Evolutionary conservation across 1,140 invertebrate genomes (phyloP), one percentile per base, ranked within the genome.

Genomic region (Drosophila lowei): DNA sequence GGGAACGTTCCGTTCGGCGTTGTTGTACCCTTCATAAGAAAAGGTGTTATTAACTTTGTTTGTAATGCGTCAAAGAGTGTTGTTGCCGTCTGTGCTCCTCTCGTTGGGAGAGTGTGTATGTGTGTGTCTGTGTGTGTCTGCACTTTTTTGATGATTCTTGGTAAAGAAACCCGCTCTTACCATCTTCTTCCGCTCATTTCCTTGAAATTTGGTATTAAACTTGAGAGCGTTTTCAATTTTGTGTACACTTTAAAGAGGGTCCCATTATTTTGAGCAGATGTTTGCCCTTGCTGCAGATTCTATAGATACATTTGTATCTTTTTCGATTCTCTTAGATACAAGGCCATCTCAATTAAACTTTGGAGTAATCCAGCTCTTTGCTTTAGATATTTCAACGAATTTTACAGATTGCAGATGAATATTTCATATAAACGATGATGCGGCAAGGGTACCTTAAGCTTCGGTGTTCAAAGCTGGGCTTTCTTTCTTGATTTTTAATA

Each of bases 161-260:
- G 83, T 86, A 86, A 84, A 77, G 34, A 38, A 86, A 73, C 68
- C 44, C 74, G 77, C 79, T 85, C 76, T 67, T 80, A 88, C 83
- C 81, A 86, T 79, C 83, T 81, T 85, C 81, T 86, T 86, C 81
- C 81, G 81, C 58, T 88, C 77, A 88, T 86, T 86, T 86, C 81
- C 81, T 88, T 88, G 81, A 86, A 81, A 75, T 88, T 88, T 72
- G 63, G 81, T 86, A 81, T 86, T 88, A 86, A 86, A 88, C 65
- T 77, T 88, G 78, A 86, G 83, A 77, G 77, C 65, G 53, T 78
- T 86, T 72, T 77, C 61, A 75, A 57, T 67, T 76, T 77, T 57
- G 60, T 53, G 48, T 34, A 16, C 28, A 48, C 43, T 47, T 46
- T 48, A 13, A 38, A 5, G 11, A 38, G 34, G 34, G 34, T 38